Base-by-base conservation (phyloP, 1,140 invertebrate genomes). In the Steinernema khuongi region DNA sequence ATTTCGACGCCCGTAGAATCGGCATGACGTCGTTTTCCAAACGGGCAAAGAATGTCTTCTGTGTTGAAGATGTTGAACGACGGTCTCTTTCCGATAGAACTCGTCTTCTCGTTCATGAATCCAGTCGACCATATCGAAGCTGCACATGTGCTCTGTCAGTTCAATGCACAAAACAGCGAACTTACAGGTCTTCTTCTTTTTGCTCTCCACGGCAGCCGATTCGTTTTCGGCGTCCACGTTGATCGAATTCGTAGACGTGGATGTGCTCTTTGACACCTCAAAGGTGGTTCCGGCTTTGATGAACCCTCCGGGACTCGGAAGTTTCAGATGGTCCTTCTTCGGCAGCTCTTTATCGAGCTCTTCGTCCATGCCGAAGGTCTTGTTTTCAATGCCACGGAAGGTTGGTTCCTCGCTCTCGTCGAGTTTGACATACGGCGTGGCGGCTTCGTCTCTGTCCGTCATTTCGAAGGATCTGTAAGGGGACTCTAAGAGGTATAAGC, bases 51-150 rank as follows among this genome's bases (percentile, higher is more conserved):
- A 22, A 60, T 60, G 50, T 60, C 50, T 26, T 60, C 50, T 17
- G 11, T 60, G 50, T 60, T 60, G 50, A 60, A 60, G 22, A 60
- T 60, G 22, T 60, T 60, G 50, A 60, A 60, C 4, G 50, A 60
- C 14, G 50, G 50, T 7, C 50, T 60, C 19, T 60, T 60, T 7
- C 50, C 50, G 22, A 60, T 60, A 11, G 50, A 60, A n/a, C 50
- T 60, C 50, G 19, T 22, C 19, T 60, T 60, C 4, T 60, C 50
- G 50, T 22, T 60, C 2, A 60, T 7, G 22, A 60, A n/a, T 22
- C 26, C 26, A 11, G 50, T 60, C 26, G 14, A 22, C 50, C 50
- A 60, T 14, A 14, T 22, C 14, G 50, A 7, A 14, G 50, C 50
- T 60, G 50, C 11, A 60, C 4, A 60, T 22, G 22, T 4, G 11